Conservation (phyloP, 2,888 invertebrate species). For the Oasisia sp. region DNA sequence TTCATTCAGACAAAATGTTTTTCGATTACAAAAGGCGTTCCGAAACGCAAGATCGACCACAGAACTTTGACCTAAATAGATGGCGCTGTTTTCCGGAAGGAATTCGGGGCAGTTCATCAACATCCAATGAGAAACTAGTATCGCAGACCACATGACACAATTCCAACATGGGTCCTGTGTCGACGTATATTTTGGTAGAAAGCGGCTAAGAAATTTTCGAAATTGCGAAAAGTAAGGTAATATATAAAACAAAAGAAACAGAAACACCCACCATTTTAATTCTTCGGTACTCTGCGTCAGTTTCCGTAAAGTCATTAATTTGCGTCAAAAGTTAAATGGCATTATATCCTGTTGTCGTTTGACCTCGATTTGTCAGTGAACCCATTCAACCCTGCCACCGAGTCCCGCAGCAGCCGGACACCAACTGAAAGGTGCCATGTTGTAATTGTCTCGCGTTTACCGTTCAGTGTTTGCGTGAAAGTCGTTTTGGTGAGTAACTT, state of each 20-base stretch:
- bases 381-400: not conserved
- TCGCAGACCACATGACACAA: constrained; percentile 29
- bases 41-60: not conserved
- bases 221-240: not conserved
- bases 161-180: constrained; percentile 34
- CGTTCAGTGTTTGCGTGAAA: not conserved
- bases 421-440: not conserved
- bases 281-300: not conserved
- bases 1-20: not conserved
- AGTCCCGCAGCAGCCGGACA: not conserved
- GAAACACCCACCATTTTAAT: not conserved
- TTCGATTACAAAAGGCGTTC: not conserved
- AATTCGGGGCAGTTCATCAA: not conserved
- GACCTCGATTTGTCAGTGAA: constrained; percentile 13
- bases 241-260: not conserved
- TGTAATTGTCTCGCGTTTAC: not conserved
- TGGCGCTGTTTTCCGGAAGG: constrained; percentile 17
- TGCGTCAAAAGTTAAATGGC: not conserved
- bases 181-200: constrained; percentile 22
- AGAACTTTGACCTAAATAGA: not conserved
- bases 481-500: not conserved
- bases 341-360: not conserved
- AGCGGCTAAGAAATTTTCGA: not conserved
- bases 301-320: not conserved
- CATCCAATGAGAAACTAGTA: not conserved